Base-by-base conservation (phyloP, 1,140 invertebrate species). In the Hypothenemus hampei region DNA sequence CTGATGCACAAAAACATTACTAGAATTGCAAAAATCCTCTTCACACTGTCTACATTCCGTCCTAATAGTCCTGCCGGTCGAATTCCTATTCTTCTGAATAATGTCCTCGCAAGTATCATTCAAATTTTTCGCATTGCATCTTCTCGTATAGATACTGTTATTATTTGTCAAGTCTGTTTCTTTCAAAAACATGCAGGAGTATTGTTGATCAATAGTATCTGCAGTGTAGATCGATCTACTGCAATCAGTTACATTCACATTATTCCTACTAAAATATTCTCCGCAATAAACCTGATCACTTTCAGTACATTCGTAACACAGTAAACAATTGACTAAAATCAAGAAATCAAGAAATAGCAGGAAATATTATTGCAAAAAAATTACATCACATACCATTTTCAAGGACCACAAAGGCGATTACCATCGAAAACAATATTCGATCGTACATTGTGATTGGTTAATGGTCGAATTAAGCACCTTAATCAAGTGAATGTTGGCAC, bases 21-120 rank as follows among this genome's bases (percentile, higher is more conserved):
- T 13, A 1, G 49, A 40, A 22, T 51, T 51, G 23, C 49, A 51
- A 11, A 51, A 20, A 20, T 51, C 49, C 11, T n/a, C 18, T 29
- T 19, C 20, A 16, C 49, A 51, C 37, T 51, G 19, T 3, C 3
- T 24, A 26, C 49, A 51, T 6, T 23, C 24, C 1, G 49, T 51
- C 20, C 16, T 3, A 31, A 35, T 29, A 11, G 0, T 51, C 3
- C 15, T 21, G 3, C n/a, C 7, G 7, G 24, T 24, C 20, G 13
- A 1, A 11, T 23, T 41, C 1, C 3, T 4, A 31, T 40, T 51
- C 4, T 51, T 23, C 11, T 5, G 16, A 1, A 26, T 3, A 18
- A 51, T 40, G 18, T 41, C 26, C 16, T 40, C 36, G 23, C 49
- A 51, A n/a, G 19, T 41, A 21, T 51, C 49, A 21, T 51, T 41